phyloP scores from a whole-genome alignment of 2,888 invertebrate species.

The Lamellibrachia satsuma region DNA sequence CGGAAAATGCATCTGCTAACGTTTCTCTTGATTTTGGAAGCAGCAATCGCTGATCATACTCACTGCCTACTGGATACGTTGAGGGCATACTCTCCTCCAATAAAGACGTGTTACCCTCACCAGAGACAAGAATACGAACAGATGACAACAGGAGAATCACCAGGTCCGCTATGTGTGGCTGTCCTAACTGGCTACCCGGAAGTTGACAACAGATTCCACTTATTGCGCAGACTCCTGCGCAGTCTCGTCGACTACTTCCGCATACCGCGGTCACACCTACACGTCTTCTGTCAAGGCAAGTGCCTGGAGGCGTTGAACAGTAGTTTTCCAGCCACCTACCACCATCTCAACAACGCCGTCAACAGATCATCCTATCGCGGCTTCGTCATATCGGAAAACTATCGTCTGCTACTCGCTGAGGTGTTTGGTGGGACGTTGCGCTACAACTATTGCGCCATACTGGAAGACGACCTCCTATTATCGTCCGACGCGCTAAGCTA shows the following conservation, averaged over 20 bases:
- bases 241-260: background rate
- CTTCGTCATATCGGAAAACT: background rate
- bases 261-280: background rate
- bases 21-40: background rate
- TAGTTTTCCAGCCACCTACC: background rate
- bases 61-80: background rate
- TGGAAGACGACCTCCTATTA: conserved; percentile 24
- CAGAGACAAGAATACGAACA: background rate
- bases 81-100: background rate
- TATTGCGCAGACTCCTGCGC: background rate
- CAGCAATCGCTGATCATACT: background rate
- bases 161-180: background rate
- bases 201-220: background rate
- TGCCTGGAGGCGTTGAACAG: background rate
- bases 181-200: background rate
- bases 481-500: conserved; percentile 19
- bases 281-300: background rate
- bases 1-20: background rate
- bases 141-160: background rate
- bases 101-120: background rate
- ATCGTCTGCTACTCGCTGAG: background rate
- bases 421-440: background rate
- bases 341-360: background rate
- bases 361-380: background rate
- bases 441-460: conserved; percentile 13